A percentile compares a stretch with the other conserved stretches of the same genome.
phyloP scores from a whole-genome alignment of 2,113 vertebrate species.

The Ifrita kowaldi region DNA sequence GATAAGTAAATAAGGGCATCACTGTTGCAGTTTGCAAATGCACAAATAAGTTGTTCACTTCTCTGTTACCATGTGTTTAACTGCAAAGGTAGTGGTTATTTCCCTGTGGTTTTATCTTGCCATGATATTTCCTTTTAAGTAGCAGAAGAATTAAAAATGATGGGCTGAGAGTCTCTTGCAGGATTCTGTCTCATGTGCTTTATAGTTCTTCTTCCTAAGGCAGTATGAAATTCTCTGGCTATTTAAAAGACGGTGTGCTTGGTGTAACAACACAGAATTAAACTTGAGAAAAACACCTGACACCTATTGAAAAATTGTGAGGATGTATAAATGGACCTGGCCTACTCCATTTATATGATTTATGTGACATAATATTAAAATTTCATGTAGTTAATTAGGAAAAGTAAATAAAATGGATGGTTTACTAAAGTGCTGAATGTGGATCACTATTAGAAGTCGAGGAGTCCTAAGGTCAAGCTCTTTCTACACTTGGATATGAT shows the following conservation, averaged over 20 bases:
- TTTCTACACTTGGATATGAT: background rate
- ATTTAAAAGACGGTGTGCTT: background rate
- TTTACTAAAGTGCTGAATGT: background rate
- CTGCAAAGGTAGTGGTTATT: background rate
- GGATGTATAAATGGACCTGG: background rate
- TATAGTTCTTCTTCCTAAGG: background rate
- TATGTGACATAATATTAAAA: background rate
- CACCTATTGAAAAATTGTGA: background rate
- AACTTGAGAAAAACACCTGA: background rate
- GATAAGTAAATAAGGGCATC: background rate
- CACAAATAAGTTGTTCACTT: background rate
- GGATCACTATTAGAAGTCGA: background rate
- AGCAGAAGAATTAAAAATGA: background rate
- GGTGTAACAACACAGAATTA: background rate
- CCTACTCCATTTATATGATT: rapidly evolving
- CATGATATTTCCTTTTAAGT: background rate
- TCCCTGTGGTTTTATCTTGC: background rate
- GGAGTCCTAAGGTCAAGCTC: background rate
- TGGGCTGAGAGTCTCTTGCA: background rate
- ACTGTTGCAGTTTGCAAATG: background rate
- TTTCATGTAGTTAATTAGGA: background rate
- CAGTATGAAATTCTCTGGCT: background rate
- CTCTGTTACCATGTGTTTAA: background rate
- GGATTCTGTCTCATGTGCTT: background rate
- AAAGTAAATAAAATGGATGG: background rate